Evolutionary conservation across 2,888 invertebrate genomes (phyloP), one percentile per base, ranked within the genome.

Genomic region (Microdon myrmicae): DNA sequence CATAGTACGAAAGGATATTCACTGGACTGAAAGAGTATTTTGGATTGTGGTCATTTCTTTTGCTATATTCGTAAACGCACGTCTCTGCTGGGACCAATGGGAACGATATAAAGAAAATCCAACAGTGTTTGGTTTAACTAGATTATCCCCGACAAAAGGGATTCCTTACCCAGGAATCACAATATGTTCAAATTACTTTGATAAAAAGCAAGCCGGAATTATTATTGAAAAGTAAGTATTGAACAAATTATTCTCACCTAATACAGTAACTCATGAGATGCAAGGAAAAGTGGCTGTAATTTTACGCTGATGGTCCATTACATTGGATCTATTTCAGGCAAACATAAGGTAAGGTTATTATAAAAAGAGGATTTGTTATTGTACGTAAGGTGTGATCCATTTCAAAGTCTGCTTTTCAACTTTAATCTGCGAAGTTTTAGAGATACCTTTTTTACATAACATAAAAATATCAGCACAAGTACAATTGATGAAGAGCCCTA

Each of bases 91-190:
- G 12, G 67, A 70, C 9, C 78, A 78, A 37, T 77, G 82, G 75
- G 71, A 69, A n/a, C 76, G 83, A 13, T 83, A 81, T 70, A 77
- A 76, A 17, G 75, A 81, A 38, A 82, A 81, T 72, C 83, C 83
- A 0, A 81, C 81, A 9, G 82, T 83, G 2, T 81, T 82, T 64
- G 82, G 82, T 4, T 79, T 82, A 74, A 82, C 83, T 71, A 73
- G 82, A 45, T 77, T 83, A 43, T 74, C 80, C 54, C 81, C 79
- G 31, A 76, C 81, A 10, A 81, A 80, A 72, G 79, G 79, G 28
- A 82, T 84, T 5, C 76, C 81, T 0, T 81, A 82, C 66, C 80
- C 83, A 1, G 75, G 81, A 0, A 70, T 82, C 1, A 82, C 84
- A 0, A 71, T 85, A 41, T 85, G 85, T 60, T 81, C 83, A 0